These are phyloP conservation scores for Arothron firmamentum DNA, from an alignment of 2,113 vertebrate genomes.

Conservation along the genomic window DNA sequence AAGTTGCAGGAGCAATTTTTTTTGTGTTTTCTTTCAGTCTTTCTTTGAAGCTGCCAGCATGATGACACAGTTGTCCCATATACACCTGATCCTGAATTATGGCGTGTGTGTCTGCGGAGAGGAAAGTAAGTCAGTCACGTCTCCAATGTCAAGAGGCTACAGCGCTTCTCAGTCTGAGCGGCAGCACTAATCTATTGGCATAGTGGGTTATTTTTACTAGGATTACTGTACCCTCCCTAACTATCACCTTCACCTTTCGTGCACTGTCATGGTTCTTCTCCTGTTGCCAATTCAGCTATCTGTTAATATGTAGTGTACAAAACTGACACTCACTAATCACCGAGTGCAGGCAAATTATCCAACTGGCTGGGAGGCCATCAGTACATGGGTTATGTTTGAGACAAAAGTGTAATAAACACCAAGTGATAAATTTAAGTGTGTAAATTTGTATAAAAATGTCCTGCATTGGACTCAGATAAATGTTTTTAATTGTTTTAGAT, in stretches of 20 bases:
- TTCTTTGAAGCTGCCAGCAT: slow-evolving; percentile 99
- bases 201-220: slow-evolving; percentile 25
- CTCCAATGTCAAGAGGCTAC: slow-evolving; percentile 4
- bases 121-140: slow-evolving; percentile 83
- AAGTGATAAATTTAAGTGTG: too few species aligned
- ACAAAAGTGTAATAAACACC: too few species aligned
- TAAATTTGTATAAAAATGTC: too few species aligned
- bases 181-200: not conserved
- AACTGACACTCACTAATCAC: too few species aligned
- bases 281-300: not conserved
- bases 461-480: not conserved
- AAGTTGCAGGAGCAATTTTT: not conserved
- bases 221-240: slow-evolving; percentile 22
- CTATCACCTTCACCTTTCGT: not conserved
- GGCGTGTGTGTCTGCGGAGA: slow-evolving; percentile 95
- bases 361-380: too few species aligned
- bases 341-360: too few species aligned
- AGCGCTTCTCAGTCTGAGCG: not conserved
- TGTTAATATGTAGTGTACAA: too few species aligned
- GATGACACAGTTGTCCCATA: slow-evolving; percentile 98
- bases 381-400: too few species aligned
- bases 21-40: slow-evolving; percentile 72
- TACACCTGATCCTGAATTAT: slow-evolving; percentile 93
- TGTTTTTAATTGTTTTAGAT: slow-evolving; percentile 70
- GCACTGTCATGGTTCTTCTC: not conserved